phyloP scores from a whole-genome alignment of 2,797 vertebrate genomes.

The Darevskia mixta region DNA sequence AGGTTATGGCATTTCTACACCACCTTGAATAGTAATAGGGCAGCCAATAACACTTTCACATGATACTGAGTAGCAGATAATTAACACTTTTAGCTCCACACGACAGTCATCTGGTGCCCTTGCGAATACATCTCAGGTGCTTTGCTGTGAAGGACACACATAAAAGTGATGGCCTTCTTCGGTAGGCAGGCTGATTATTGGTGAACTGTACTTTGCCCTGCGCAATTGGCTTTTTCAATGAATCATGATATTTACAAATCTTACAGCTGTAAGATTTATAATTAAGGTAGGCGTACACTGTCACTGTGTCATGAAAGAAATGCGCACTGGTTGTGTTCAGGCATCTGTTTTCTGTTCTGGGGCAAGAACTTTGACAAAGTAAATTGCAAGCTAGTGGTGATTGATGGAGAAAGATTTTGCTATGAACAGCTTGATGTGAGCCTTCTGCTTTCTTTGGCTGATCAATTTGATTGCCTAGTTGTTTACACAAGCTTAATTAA shows the following conservation, averaged over 20 bases:
- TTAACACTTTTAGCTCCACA: neutral
- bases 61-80: neutral
- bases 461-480: conserved; percentile 61
- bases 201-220: neutral
- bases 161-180: neutral
- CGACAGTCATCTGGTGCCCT: neutral
- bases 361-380: neutral
- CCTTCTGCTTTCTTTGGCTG: conserved; percentile 45
- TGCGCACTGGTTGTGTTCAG: neutral
- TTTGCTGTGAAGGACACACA: neutral
- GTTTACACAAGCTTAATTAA: conserved; percentile 58
- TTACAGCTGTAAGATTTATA: neutral
- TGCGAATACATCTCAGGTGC: neutral
- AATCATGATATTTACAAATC: neutral
- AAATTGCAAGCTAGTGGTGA: neutral
- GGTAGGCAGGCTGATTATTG: neutral
- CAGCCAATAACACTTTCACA: neutral
- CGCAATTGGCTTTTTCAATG: neutral
- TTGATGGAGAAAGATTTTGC: conserved; percentile 48
- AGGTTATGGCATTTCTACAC: neutral
- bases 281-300: neutral
- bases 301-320: neutral
- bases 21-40: neutral
- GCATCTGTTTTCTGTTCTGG: neutral
- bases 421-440: conserved; percentile 50